Evolutionary conservation across 2,888 invertebrate species (phyloP), one percentile per base, ranked within the genome.

Genomic region (Ferdinandea cuprea): DNA sequence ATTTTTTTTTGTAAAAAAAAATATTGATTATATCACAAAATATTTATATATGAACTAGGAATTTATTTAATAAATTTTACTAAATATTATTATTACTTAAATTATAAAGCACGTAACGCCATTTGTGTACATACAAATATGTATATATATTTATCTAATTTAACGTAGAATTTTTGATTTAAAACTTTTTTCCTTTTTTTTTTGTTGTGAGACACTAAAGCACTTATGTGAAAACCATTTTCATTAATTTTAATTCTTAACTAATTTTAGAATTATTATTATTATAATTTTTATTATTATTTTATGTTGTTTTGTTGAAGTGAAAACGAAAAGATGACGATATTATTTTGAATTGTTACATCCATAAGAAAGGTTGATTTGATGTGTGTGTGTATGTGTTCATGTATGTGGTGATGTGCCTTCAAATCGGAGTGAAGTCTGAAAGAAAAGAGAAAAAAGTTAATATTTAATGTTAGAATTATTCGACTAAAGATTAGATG

Each of bases 171-270:
- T 69, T 54, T 73, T 37, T 28, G 44, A 69, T 71, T 68, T 54
- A 65, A 69, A 58, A 40, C 72, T 61, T 25, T 35, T 13, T 21
- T 74, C 48, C 63, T 40, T 15, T n/a, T 13, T 37, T 37, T 37
- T 6, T 37, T 73, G 40, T 79, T 79, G 73, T 84, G 83, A 63
- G 66, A 79, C 68, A 79, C 79, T 84, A 84, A 84, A 84, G 84
- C 84, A 84, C 84, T 84, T 84, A 74, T 84, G 84, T 84, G 84
- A 84, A 79, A 84, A 84, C 84, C 84, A 74, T 84, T 84, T 79
- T 74, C 28, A 65, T 81, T 65, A 42, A 15, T 40, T 61, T 48
- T 3, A 15, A 37, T 56, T 63, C 56, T 0, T n/a, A 73, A 54
- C 46, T 59, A 32, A 15, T 35, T 46, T 35, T 46, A 15, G 32